Percentiles rank a stretch among this genome's conserved stretches.
Conservation (phyloP, 1,140 invertebrate genomes). For the Solen grandis region DNA sequence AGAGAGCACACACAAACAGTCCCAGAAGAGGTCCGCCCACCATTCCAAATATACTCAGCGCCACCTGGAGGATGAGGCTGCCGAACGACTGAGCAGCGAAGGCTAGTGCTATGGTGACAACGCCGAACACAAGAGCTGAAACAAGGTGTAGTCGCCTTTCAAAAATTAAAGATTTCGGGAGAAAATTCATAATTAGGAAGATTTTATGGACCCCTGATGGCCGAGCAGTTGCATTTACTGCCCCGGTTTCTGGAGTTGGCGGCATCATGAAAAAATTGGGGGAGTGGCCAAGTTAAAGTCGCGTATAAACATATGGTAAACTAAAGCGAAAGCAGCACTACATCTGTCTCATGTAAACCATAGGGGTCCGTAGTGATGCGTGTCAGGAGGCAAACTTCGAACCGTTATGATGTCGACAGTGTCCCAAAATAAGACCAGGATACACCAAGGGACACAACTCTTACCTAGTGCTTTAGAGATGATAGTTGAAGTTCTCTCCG, state of each 20-base stretch:
- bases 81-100: slow-evolving; percentile 69
- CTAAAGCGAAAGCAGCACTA: no score
- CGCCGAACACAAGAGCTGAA: slow-evolving; percentile 62
- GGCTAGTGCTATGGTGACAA: slow-evolving; percentile 70
- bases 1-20: slow-evolving; percentile 71
- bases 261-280: no score
- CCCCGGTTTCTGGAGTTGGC: no score
- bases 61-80: slow-evolving; percentile 72
- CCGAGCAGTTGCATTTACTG: no score
- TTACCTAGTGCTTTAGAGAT: slow-evolving; percentile 73
- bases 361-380: no score
- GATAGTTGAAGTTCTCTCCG: slow-evolving; percentile 86
- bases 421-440: no score
- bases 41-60: slow-evolving; percentile 76
- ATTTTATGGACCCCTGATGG: not conserved
- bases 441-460: not conserved
- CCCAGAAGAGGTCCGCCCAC: slow-evolving; percentile 74
- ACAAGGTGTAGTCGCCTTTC: no score
- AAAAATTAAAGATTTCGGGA: not conserved
- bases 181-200: not conserved
- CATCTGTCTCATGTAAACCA: no score
- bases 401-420: no score
- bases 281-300: no score
- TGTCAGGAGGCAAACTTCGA: no score
- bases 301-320: no score